Base-by-base conservation (phyloP, 2,797 vertebrate genomes). In the Scarus forsteni region DNA sequence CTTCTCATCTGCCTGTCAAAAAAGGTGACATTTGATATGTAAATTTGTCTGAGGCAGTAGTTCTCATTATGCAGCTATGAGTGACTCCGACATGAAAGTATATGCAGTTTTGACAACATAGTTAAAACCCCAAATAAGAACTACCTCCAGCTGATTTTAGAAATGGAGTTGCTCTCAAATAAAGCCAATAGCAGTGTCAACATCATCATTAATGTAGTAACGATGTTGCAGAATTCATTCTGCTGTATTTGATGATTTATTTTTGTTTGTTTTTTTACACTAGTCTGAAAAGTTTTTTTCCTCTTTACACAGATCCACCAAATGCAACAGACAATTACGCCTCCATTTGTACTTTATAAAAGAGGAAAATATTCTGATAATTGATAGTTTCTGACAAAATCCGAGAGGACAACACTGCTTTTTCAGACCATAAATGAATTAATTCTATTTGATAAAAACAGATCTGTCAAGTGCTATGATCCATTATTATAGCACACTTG, bases 11-110 rank as follows among this genome's bases (percentile, higher is more conserved):
- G 38, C 68, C 58, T 75, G 71, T 77, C 61, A 75, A 52, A 50
- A 60, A 51, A 75, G 49, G 19, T 53, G 69, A 60, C 51, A 73
- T 60, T 71, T 81, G 48, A 84, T 80, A 65, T 81, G 72, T 40
- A 71, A 79, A 75, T 71, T 48, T 43, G 8, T 15, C 40, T 42
- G 34, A 44, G 52, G 43, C 40, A 49, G 64, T 52, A 54, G 40
- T 44, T 44, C 6, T 44, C 13, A 44, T 14, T 44, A 14, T 44
- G 43, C 68, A 56, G 68, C 16, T 40, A 65, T 0, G 36, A 69
- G 38, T 57, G 48, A 75, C 58, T 5, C 13, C 43, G 5, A 44
- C 12, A 13, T 44, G 13, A 14, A 56, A 65, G 65, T 65, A 36
- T 11, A 42, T 0, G 52, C 52, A 60, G 35, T 69, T 62, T 39